Conservation (phyloP, 2,113 vertebrate genomes). For the Equus przewalskii region DNA sequence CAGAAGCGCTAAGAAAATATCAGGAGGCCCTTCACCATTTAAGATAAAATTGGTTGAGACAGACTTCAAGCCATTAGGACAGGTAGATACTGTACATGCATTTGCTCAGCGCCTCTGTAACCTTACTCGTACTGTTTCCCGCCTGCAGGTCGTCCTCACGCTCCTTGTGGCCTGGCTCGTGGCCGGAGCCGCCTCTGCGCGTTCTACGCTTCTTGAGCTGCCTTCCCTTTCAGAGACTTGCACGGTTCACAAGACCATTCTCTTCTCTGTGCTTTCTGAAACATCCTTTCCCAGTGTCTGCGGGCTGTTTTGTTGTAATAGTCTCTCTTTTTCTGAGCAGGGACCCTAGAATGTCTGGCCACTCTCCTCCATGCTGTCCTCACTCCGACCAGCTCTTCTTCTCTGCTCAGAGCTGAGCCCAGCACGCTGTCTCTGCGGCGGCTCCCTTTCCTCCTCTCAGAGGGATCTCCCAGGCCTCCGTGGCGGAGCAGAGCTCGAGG, state of each 20-base stretch:
- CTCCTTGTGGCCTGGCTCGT: background rate
- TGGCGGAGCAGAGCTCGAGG: background rate
- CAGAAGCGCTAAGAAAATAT: background rate
- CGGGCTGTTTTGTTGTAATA: accelerated
- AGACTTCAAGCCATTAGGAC: background rate
- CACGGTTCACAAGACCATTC: background rate
- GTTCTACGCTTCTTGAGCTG: background rate
- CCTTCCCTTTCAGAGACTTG: background rate
- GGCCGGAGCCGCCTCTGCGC: background rate
- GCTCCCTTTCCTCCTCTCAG: background rate
- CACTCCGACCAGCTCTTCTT: background rate
- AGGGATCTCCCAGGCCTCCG: background rate
- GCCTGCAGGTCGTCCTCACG: background rate
- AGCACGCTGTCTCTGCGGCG: accelerated
- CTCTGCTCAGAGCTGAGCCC: background rate
- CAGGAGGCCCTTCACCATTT: background rate
- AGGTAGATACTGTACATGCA: background rate
- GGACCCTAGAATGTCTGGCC: background rate
- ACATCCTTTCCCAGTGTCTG: background rate
- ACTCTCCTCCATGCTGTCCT: background rate
- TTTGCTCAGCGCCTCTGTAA: background rate
- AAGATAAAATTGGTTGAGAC: background rate
- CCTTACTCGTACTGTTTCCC: accelerated
- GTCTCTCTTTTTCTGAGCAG: background rate
- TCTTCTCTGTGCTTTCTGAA: background rate